Evolutionary conservation across 2,113 vertebrate genomes (phyloP).

Genomic region (Stictonetta naevosa): DNA sequence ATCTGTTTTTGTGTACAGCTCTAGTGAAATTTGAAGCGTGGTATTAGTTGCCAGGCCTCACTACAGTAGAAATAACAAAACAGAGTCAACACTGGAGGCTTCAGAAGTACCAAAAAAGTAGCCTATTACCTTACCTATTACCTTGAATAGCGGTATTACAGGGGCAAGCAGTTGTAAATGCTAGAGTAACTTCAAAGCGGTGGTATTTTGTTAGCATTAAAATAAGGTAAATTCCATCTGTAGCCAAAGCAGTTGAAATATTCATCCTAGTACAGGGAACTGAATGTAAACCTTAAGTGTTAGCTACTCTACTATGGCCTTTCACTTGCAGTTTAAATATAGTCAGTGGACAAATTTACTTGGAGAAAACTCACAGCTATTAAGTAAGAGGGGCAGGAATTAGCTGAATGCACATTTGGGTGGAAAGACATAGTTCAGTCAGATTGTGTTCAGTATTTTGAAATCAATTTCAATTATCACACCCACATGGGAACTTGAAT

Average conservation of each 20-base stretch:
- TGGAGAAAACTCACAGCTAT: background rate
- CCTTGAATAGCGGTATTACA: background rate
- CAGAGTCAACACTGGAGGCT: background rate
- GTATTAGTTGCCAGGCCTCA: background rate
- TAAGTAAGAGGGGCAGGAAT: background rate
- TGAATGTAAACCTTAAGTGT: background rate
- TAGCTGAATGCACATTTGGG: background rate
- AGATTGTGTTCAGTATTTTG: background rate
- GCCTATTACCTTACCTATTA: background rate
- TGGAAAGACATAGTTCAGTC: background rate
- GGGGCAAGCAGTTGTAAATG: background rate
- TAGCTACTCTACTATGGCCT: background rate
- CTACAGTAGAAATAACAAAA: background rate
- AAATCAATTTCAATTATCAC: background rate
- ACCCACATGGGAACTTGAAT: background rate
- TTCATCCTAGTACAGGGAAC: background rate
- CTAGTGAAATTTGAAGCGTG: background rate
- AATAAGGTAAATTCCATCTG: background rate
- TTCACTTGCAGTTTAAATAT: background rate
- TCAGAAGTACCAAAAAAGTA: background rate
- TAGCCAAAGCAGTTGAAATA: background rate
- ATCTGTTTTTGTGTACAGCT: background rate
- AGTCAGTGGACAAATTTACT: background rate
- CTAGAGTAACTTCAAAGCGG: background rate
- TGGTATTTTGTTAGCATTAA: background rate